Conservation (phyloP, 23 tunicate species). For the Ciona savignyi region DNA sequence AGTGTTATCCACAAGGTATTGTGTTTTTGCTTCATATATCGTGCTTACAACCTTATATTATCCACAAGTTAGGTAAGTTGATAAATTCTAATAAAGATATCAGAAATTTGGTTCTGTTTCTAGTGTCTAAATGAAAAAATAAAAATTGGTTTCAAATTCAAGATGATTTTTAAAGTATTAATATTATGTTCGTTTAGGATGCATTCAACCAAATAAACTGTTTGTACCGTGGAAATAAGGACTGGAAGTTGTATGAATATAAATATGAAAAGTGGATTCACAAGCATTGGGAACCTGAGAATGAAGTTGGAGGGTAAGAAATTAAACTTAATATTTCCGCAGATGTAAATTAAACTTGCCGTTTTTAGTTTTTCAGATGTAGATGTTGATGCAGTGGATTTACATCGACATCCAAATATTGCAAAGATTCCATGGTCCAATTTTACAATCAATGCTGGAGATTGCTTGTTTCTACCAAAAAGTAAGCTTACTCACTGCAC, state of each 20-base stretch:
- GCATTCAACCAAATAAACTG: conserved; percentile 80
- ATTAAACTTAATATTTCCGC: not conserved
- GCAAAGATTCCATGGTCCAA: conserved; percentile 68
- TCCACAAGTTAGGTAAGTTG: too few relatives aligned
- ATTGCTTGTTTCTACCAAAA: conserved; percentile 75
- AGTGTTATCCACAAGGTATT: conserved; percentile 67
- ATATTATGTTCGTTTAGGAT: conserved; percentile 24
- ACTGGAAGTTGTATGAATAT: conserved; percentile 75
- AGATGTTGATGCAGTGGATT: conserved; percentile 59
- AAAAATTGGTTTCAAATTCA: too few relatives aligned
- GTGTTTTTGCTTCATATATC: not conserved
- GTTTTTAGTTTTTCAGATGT: conserved; percentile 55
- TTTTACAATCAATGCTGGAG: conserved; percentile 70
- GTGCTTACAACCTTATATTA: too few relatives aligned
- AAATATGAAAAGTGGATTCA: conserved; percentile 68
- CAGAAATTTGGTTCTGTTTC: too few relatives aligned
- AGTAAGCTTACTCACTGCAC: too few relatives aligned
- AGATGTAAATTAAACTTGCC: not conserved
- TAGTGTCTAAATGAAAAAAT: too few relatives aligned
- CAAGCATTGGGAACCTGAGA: conserved; percentile 57
- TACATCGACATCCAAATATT: conserved; percentile 45
- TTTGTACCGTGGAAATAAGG: conserved; percentile 43
- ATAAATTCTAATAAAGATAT: too few relatives aligned
- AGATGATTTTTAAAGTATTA: too few relatives aligned
- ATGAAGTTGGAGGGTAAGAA: conserved; percentile 79